phyloP scores from a whole-genome alignment of 2,888 invertebrate genomes.

The Phortica okadai region DNA sequence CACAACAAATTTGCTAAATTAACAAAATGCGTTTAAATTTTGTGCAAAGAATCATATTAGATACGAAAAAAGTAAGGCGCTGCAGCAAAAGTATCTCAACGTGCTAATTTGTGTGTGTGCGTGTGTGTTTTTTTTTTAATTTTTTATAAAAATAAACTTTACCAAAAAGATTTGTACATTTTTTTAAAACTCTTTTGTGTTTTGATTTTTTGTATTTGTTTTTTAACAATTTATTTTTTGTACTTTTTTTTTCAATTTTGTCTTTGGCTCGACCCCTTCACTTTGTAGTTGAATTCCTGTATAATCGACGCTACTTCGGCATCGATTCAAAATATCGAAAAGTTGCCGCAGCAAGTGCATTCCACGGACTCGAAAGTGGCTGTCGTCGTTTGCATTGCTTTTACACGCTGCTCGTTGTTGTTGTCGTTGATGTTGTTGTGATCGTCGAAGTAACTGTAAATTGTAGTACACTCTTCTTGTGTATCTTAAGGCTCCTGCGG shows the following conservation, averaged over 20 bases:
- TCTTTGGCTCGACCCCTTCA: constrained; percentile 33
- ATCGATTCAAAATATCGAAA: constrained; percentile 47
- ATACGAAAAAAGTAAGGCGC: not conserved
- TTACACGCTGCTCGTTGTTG: constrained; percentile 14
- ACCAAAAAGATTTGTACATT: not conserved
- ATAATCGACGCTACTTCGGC: constrained; percentile 21
- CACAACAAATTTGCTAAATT: not conserved
- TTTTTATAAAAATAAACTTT: constrained; percentile 18
- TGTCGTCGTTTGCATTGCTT: constrained; percentile 54
- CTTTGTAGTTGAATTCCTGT: constrained; percentile 26
- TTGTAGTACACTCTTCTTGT: constrained; percentile 10
- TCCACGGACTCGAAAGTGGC: constrained; percentile 66
- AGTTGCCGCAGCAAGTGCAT: constrained; percentile 67
- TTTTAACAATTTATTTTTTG: not conserved
- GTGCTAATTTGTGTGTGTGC: constrained; percentile 1
- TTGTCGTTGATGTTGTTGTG: constrained; percentile 3
- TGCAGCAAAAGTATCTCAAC: not conserved
- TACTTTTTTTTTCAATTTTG: not conserved
- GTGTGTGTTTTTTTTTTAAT: not conserved
- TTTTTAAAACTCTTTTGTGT: not conserved
- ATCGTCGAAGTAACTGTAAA: constrained; percentile 33
- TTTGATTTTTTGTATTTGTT: not conserved
- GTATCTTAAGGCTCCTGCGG: constrained; percentile 37
- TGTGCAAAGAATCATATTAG: not conserved
- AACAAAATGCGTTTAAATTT: not conserved